Conservation (phyloP, 2,888 invertebrate genomes). For the Gastracanthus pulcherrimus region DNA sequence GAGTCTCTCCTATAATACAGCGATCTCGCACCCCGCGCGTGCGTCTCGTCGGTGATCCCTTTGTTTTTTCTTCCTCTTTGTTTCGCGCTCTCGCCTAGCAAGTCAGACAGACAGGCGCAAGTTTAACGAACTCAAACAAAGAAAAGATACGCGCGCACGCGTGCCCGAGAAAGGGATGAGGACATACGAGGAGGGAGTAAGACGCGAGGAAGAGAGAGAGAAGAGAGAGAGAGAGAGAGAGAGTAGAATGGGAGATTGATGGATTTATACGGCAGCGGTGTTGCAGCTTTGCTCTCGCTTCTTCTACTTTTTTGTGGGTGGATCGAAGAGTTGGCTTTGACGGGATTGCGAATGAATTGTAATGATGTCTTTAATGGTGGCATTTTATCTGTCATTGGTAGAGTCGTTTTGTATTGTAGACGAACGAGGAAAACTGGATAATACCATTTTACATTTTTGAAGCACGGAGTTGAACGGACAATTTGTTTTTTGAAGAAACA, state of each 20-base stretch:
- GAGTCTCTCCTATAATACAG: not conserved
- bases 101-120: not conserved
- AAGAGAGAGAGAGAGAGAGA: not conserved
- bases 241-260: not conserved
- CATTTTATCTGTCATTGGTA: no score
- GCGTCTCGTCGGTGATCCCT: not conserved
- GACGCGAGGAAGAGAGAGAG: not conserved
- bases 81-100: no score
- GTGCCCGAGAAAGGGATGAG: not conserved
- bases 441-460: no score
- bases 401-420: no score
- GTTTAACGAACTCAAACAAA: constrained; percentile 33
- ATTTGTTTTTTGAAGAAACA: no score
- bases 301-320: not conserved
- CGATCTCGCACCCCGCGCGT: not conserved
- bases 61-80: constrained; percentile 15
- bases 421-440: no score
- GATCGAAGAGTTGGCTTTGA: not conserved
- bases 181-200: not conserved
- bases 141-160: not conserved
- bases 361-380: no score
- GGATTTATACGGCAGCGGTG: not conserved
- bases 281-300: not conserved
- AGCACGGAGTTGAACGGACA: no score
- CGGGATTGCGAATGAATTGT: not conserved